Conservation (phyloP, 2,888 invertebrate genomes). For the Hirtodrosophila histrioides region DNA sequence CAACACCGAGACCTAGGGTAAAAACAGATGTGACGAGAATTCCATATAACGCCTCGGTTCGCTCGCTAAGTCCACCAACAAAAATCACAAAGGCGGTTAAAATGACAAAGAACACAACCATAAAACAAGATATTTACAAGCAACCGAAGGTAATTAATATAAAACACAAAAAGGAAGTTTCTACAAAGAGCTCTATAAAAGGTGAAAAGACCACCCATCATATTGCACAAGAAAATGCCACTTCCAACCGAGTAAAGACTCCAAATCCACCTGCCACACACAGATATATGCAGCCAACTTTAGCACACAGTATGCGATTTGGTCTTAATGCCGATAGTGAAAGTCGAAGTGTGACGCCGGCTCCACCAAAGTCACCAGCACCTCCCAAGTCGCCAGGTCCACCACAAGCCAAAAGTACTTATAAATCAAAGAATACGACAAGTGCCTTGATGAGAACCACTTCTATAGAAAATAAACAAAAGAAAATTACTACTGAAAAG, state of each 20-base stretch:
- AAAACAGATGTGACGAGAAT: slow-evolving; percentile 78
- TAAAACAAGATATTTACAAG: slow-evolving; percentile 41
- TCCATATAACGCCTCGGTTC: slow-evolving; percentile 68
- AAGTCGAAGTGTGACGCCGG: slow-evolving; percentile 60
- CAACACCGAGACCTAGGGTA: slow-evolving; percentile 71
- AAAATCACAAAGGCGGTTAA: slow-evolving; percentile 44
- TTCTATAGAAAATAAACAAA: slow-evolving; percentile 51
- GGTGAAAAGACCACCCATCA: slow-evolving; percentile 12
- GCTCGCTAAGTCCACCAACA: slow-evolving; percentile 67
- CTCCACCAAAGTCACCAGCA: slow-evolving; percentile 64
- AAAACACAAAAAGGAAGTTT: slow-evolving; percentile 37
- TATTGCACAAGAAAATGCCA: slow-evolving; percentile 27
- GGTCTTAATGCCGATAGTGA: slow-evolving; percentile 72
- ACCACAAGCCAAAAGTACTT: slow-evolving; percentile 36
- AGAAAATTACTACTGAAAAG: slow-evolving; percentile 46
- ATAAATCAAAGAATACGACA: slow-evolving; percentile 49
- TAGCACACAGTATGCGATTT: slow-evolving; percentile 86
- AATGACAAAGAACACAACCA: slow-evolving; percentile 10
- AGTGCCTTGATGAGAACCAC: slow-evolving; percentile 63
- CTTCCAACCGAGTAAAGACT: slow-evolving; percentile 54
- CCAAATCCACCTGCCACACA: slow-evolving; percentile 73
- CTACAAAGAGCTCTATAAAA: slow-evolving; percentile 27
- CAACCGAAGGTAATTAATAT: slow-evolving; percentile 29
- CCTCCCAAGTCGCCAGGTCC: slow-evolving; percentile 72
- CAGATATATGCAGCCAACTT: slow-evolving; percentile 87